A percentile compares a stretch with the other conserved stretches of the same genome.
Conservation (phyloP, 2,888 invertebrate species). For the Pandemis cinnamomeana region DNA sequence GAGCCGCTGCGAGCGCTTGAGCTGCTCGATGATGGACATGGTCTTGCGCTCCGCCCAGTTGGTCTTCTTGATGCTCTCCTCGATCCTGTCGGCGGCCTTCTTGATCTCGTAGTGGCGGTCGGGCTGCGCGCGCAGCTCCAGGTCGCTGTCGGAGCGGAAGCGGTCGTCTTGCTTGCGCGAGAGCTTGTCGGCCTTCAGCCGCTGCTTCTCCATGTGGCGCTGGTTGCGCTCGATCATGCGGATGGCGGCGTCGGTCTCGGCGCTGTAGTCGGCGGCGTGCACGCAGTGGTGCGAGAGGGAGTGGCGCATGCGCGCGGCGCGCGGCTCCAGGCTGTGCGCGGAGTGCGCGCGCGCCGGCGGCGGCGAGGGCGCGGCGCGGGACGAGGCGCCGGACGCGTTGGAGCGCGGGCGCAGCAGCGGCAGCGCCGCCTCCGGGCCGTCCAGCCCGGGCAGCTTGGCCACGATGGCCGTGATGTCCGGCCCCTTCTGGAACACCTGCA, state of each 20-base stretch:
- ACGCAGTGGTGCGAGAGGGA: slow-evolving; percentile 80
- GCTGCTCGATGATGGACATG: slow-evolving; percentile 77
- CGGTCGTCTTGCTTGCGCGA: slow-evolving; percentile 67
- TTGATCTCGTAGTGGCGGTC: slow-evolving; percentile 69
- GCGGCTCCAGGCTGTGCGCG: slow-evolving; percentile 78
- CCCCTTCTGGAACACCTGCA: slow-evolving; percentile 90
- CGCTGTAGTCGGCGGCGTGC: slow-evolving; percentile 81
- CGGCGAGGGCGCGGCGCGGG: slow-evolving; percentile 75
- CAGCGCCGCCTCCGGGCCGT: slow-evolving; percentile 71
- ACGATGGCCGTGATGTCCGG: slow-evolving; percentile 91
- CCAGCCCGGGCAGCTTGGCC: slow-evolving; percentile 85
- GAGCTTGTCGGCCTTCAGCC: slow-evolving; percentile 74
- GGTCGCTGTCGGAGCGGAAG: slow-evolving; percentile 73
- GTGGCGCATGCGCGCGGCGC: slow-evolving; percentile 72
- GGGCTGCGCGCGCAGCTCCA: slow-evolving; percentile 65
- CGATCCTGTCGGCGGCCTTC: slow-evolving; percentile 74
- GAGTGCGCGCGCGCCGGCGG: slow-evolving; percentile 72
- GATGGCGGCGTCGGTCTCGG: slow-evolving; percentile 84
- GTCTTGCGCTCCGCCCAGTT: slow-evolving; percentile 81
- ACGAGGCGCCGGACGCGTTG: slow-evolving; percentile 84
- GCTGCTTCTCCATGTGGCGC: slow-evolving; percentile 84
- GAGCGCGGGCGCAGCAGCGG: slow-evolving; percentile 82
- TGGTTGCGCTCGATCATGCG: slow-evolving; percentile 85
- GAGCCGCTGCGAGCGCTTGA: slow-evolving; percentile 75
- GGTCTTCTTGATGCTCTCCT: slow-evolving; percentile 80